Percentiles rank a stretch among this genome's conserved stretches.
phyloP scores from a whole-genome alignment of 2,888 invertebrate species.

The Cantharis flavilabris region DNA sequence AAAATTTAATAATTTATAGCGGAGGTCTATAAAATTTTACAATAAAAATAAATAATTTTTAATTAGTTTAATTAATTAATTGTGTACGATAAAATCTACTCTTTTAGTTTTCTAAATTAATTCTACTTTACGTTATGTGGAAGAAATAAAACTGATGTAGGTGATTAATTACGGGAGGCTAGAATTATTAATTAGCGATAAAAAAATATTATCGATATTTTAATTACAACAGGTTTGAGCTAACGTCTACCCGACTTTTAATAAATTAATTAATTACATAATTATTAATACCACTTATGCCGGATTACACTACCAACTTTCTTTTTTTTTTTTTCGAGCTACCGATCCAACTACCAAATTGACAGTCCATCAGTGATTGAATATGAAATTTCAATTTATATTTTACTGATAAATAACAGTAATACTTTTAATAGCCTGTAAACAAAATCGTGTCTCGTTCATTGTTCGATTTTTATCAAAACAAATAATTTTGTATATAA shows the following conservation, averaged over 20 bases:
- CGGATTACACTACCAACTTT: neutral
- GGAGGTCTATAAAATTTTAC: neutral
- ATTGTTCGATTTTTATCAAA: neutral
- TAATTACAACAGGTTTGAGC: neutral
- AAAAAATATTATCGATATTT: neutral
- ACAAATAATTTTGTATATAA: neutral
- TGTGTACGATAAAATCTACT: neutral
- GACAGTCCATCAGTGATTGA: neutral
- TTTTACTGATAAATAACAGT: neutral
- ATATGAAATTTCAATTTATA: neutral
- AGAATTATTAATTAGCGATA: neutral
- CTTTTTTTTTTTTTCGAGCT: neutral
- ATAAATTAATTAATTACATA: neutral
- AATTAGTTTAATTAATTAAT: neutral
- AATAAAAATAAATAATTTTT: neutral
- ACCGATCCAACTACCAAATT: too few species aligned
- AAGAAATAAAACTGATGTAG: neutral
- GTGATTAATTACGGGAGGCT: neutral
- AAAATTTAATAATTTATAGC: neutral
- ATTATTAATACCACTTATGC: neutral
- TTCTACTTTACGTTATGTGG: neutral
- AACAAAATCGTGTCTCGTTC: neutral
- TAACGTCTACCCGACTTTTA: neutral
- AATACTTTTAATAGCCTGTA: neutral
- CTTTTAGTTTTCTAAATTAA: neutral